Base-by-base conservation (phyloP, 2,888 invertebrate genomes). In the Orthosia gothica region DNA sequence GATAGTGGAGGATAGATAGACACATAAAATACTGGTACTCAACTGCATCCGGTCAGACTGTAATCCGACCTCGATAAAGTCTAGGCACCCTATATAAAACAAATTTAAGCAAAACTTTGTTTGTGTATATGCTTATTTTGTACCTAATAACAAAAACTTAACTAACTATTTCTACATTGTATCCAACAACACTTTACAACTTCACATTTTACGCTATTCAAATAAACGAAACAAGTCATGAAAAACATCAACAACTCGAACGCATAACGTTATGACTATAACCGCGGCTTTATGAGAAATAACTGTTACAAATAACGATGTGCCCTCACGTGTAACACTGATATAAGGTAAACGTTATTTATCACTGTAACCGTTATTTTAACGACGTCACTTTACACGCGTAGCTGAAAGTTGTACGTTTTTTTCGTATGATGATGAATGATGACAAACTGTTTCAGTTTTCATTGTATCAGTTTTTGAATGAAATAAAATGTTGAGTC, bases 281-380 rank as follows among this genome's bases (percentile, higher is more conserved):
- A 55, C 64, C 55, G 57, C n/a, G 62, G 26, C 26, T 72, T 71
- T 76, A 83, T 70, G 85, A 77, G 73, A 70, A 76, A 84, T 85
- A 83, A 81, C 81, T 68, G 84, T 76, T 77, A 84, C 77, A 88
- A 82, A 86, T 75, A 88, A 82, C 75, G 73, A 73, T 82, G 87
- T 81, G 67, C 81, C 59, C n/a, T 82, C 87, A 73, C 79, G 87
- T 75, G 88, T 88, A 79, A 86, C 77, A 20, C 79, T 82, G 87
- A 87, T 87, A 87, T 81, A 82, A 86, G 74, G 69, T 78, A 76
- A 79, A 47, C 61, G 81, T 87, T 86, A 87, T 88, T 88, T 86
- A 87, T 78, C 58, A 69, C 68, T 47, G 32, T 58, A 73, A 75
- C 76, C 74, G 81, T 88, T 88, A 86, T 88, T 84, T 86, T 77